Conservation (phyloP, 2,113 vertebrate genomes). For the Chaetops frenatus region DNA sequence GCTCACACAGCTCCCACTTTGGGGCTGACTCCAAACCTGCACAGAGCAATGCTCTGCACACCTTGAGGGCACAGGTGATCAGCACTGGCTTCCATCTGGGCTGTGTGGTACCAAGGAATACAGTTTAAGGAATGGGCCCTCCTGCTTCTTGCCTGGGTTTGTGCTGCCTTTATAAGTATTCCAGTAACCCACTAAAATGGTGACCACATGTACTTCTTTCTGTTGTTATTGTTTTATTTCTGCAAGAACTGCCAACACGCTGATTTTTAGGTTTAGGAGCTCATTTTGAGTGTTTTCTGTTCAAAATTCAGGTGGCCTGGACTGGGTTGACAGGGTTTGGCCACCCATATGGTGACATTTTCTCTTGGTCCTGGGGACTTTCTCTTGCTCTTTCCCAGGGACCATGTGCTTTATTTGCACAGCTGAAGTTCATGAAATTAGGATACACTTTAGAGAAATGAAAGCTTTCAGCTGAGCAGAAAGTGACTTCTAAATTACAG, state of each 20-base stretch:
- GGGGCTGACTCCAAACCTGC: background rate
- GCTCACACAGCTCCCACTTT: background rate
- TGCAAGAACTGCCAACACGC: background rate
- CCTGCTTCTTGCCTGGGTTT: background rate
- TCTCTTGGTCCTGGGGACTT: background rate
- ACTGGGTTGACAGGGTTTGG: background rate
- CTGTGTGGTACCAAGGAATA: background rate
- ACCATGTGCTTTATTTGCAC: background rate
- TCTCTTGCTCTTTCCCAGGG: background rate
- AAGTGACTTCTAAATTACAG: background rate
- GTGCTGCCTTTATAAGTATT: background rate
- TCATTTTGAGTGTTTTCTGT: background rate
- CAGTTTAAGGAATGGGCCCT: background rate
- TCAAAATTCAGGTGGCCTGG: background rate
- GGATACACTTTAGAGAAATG: background rate
- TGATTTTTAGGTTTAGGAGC: background rate
- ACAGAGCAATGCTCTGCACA: background rate
- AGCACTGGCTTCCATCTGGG: background rate
- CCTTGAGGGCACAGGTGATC: background rate
- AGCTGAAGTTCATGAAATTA: background rate
- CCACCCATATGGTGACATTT: background rate
- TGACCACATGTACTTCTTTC: background rate
- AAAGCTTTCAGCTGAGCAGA: background rate
- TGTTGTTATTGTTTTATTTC: background rate
- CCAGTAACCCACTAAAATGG: background rate